Conservation (phyloP, 2,113 vertebrate species). For the Colius striatus region DNA sequence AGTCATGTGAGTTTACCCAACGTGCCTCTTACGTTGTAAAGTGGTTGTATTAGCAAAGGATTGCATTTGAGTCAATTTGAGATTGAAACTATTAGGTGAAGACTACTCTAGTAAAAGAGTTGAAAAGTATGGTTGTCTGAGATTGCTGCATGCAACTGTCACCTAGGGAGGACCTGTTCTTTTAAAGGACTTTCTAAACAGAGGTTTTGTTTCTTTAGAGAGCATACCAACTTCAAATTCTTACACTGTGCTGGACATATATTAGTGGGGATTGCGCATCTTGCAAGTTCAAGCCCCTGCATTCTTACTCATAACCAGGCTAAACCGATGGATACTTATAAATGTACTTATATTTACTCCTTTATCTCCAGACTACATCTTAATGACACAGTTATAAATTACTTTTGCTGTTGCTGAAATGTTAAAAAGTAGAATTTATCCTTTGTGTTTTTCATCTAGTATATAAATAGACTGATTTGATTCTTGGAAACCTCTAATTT, state of each 20-base stretch:
- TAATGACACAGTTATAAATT: not conserved
- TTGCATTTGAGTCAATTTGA: not conserved
- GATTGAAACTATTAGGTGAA: not conserved
- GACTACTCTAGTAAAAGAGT: not conserved
- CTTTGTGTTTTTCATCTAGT: conserved; percentile 13
- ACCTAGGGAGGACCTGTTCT: not conserved
- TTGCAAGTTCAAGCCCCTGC: not conserved
- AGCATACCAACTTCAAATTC: not conserved
- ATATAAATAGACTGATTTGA: conserved; percentile 34
- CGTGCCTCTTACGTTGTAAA: not conserved
- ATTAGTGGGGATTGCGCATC: not conserved
- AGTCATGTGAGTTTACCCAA: not conserved
- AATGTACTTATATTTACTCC: conserved; percentile 12
- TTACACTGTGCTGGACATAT: not conserved
- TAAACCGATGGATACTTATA: not conserved
- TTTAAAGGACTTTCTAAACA: not conserved
- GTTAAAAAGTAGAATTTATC: not conserved
- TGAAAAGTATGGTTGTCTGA: not conserved
- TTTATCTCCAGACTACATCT: conserved; percentile 12
- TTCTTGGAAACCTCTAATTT: conserved; percentile 65
- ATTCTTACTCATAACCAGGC: not conserved
- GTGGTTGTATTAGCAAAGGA: not conserved
- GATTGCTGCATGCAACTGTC: not conserved
- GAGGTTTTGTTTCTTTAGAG: not conserved
- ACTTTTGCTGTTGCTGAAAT: conserved; percentile 12